Evolutionary conservation across 2,113 vertebrate genomes (phyloP).

Genomic region (Macquaria australasica): DNA sequence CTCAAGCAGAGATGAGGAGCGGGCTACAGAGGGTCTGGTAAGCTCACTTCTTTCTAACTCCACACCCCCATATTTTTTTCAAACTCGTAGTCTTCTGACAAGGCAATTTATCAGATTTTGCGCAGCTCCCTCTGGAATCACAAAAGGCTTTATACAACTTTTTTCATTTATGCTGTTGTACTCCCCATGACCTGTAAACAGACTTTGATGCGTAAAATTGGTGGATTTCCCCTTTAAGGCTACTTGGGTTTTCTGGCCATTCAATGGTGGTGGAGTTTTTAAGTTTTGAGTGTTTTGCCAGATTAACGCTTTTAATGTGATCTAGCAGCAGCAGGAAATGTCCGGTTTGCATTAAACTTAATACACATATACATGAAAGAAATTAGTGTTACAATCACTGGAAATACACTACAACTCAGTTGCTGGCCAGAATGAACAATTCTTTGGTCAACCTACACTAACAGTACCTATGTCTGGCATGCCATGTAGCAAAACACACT

Average conservation of each 20-base stretch:
- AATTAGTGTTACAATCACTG: too few species aligned
- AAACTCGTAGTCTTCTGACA: background rate
- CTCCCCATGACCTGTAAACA: background rate
- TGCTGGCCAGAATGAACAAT: too few species aligned
- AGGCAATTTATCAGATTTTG: background rate
- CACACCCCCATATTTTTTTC: background rate
- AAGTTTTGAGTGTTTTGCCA: background rate
- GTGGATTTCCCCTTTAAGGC: background rate
- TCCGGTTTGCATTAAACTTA: too few species aligned
- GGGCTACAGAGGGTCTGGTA: too few species aligned
- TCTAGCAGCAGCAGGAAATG: background rate
- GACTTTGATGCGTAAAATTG: background rate
- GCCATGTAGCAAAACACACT: constrained; percentile 13
- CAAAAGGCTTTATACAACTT: background rate
- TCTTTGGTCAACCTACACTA: background rate
- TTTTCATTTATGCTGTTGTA: background rate
- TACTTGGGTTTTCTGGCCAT: background rate
- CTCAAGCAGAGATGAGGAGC: background rate
- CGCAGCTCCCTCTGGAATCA: background rate
- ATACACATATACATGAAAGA: too few species aligned
- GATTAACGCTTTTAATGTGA: background rate
- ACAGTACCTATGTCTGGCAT: constrained; percentile 14
- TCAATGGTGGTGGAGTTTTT: background rate
- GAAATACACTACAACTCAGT: too few species aligned
- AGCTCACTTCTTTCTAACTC: too few species aligned